Percentiles rank a stretch among this genome's conserved stretches.
Conservation (phyloP, 1,140 invertebrate genomes). For the Acromyrmex heyeri region DNA sequence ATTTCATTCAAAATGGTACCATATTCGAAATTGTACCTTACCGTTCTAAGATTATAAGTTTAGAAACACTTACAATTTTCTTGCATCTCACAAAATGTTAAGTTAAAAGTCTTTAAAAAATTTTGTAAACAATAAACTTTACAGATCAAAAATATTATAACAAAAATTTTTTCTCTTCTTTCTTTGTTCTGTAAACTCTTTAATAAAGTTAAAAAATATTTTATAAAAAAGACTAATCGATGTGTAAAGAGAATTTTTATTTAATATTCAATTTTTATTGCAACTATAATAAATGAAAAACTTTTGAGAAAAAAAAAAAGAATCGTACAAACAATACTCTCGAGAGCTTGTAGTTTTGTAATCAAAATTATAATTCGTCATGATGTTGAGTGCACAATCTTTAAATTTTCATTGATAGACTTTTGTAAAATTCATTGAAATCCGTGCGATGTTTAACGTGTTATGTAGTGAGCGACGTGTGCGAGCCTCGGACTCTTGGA, state of each 20-base stretch:
- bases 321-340: not conserved
- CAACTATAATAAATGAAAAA: not conserved
- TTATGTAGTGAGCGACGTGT: not conserved
- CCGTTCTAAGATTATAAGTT: no score
- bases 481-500: not conserved
- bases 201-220: no score
- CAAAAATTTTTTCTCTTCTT: no score
- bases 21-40: no score
- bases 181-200: no score
- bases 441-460: not conserved
- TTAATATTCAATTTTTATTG: conserved; percentile 2
- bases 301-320: not conserved
- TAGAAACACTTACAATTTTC: no score
- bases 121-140: no score
- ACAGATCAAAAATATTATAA: no score
- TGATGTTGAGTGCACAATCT: not conserved
- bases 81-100: no score
- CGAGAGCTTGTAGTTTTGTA: not conserved
- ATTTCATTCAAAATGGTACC: no score
- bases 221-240: no score
- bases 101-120: no score
- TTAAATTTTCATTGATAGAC: not conserved
- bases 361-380: not conserved
- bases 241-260: not conserved
- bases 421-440: conserved; percentile 6